phyloP scores from a whole-genome alignment of 2,888 invertebrate species.

The Empis stercorea region DNA sequence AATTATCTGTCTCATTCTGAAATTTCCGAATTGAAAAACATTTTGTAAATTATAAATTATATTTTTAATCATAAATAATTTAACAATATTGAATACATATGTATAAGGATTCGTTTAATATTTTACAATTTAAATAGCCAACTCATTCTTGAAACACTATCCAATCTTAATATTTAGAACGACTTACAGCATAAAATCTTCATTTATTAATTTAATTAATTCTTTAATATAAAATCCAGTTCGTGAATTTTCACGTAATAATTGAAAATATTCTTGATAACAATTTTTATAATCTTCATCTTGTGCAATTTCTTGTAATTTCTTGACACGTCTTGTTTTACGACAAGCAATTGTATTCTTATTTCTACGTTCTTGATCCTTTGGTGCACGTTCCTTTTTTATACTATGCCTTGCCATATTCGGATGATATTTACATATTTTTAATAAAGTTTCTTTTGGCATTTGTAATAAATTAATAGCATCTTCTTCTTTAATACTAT shows the following conservation, averaged over 20 bases:
- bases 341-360: slow-evolving; percentile 6
- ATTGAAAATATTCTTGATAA: not conserved
- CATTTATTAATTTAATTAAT: not conserved
- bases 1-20: too few species aligned
- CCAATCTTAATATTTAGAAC: too few species aligned
- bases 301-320: slow-evolving; percentile 2
- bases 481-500: not conserved
- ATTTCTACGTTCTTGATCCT: slow-evolving; percentile 3
- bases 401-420: slow-evolving; percentile 4
- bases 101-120: too few species aligned
- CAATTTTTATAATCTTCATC: not conserved
- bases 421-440: slow-evolving; percentile 5
- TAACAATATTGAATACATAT: too few species aligned
- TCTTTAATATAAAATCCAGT: not conserved
- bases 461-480: not conserved
- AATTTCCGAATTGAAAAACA: too few species aligned
- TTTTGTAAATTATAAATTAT: too few species aligned
- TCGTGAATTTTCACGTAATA: not conserved
- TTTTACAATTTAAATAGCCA: too few species aligned
- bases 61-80: too few species aligned
- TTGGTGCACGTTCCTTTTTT: not conserved
- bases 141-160: too few species aligned
- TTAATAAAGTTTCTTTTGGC: not conserved
- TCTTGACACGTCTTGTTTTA: slow-evolving; percentile 1
- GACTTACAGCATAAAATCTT: too few species aligned